These are phyloP conservation scores for Alces alces DNA, from an alignment of 2,113 vertebrate species.

Conservation along the genomic window DNA sequence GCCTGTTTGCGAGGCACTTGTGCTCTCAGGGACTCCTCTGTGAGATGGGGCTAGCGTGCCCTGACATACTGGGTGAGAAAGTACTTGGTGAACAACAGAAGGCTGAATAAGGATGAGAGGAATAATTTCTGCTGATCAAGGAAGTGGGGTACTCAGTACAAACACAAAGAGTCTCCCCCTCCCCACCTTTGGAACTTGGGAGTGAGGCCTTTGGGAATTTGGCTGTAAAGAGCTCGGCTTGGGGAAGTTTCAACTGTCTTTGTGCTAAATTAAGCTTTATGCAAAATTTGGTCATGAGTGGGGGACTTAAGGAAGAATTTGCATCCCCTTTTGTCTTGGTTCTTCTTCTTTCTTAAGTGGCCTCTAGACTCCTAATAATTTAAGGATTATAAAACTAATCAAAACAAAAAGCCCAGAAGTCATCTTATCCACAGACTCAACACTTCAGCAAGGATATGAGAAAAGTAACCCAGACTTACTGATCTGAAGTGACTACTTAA, in stretches of 20 bases:
- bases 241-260: background rate
- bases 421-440: background rate
- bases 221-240: background rate
- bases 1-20: background rate
- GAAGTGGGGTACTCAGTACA: background rate
- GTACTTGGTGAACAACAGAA: background rate
- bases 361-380: background rate
- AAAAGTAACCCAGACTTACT: background rate
- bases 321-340: background rate
- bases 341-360: background rate
- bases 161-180: rapidly evolving
- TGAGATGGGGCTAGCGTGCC: background rate
- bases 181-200: background rate
- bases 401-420: background rate
- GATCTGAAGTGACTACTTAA: background rate
- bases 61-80: background rate
- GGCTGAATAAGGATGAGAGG: background rate
- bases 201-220: background rate
- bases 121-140: background rate
- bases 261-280: background rate
- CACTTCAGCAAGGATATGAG: background rate
- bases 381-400: background rate
- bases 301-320: background rate
- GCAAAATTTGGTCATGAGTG: background rate
- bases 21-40: background rate